phyloP scores from a whole-genome alignment of 2,888 invertebrate genomes.

The Andrena marginata region DNA sequence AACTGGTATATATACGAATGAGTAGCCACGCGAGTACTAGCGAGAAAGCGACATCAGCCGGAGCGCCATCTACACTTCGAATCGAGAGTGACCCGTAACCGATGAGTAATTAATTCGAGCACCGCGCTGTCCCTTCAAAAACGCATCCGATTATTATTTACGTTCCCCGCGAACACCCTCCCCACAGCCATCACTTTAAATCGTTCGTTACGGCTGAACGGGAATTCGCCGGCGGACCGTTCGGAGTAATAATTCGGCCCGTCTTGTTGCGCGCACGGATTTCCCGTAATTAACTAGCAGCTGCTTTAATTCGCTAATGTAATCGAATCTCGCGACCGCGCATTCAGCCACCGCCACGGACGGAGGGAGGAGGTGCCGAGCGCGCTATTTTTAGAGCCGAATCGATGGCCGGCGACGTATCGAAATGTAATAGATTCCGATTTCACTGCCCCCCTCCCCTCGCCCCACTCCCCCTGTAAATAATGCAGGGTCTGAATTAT shows the following conservation, averaged over 20 bases:
- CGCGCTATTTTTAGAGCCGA: slow-evolving; percentile 43
- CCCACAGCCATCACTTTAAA: background rate
- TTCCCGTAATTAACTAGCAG: slow-evolving; percentile 30
- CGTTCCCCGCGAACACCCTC: background rate
- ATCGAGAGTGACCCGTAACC: too few species aligned
- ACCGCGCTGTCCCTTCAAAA: too few species aligned
- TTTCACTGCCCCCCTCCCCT: background rate
- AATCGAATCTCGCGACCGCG: slow-evolving; percentile 33
- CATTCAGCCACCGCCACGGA: slow-evolving; percentile 4
- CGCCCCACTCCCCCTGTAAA: slow-evolving; percentile 43
- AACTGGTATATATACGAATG: too few species aligned
- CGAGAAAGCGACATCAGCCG: too few species aligned
- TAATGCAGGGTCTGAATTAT: slow-evolving; percentile 57
- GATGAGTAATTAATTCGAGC: too few species aligned
- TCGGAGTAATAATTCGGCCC: slow-evolving; percentile 22
- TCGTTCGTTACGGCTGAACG: background rate
- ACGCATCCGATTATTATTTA: background rate
- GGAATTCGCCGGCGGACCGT: background rate
- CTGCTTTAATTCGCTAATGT: slow-evolving; percentile 39
- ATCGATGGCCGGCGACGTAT: slow-evolving; percentile 40
- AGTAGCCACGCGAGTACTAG: too few species aligned
- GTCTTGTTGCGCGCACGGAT: slow-evolving; percentile 18
- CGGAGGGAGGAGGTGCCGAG: background rate
- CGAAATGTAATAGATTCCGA: slow-evolving; percentile 54
- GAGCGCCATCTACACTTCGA: too few species aligned